A percentile compares a stretch with the other conserved stretches of the same genome.
phyloP scores from a whole-genome alignment of 2,888 invertebrate species.

The Eristalis intricaria region DNA sequence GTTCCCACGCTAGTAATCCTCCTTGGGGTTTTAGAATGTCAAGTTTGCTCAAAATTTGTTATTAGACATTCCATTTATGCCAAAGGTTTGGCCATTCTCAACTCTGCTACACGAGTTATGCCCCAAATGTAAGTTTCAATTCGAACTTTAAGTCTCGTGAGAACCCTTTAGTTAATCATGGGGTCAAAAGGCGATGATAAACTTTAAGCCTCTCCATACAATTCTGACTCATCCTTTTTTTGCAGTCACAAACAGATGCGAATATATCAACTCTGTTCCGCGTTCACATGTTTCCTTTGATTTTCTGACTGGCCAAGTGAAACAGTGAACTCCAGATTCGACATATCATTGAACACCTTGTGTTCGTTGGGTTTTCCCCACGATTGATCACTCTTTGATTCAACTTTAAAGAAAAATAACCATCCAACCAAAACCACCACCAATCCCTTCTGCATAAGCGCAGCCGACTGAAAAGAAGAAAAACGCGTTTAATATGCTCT shows the following conservation, averaged over 20 bases:
- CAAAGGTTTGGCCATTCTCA: no score
- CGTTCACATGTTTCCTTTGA: not conserved
- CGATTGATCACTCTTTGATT: not conserved
- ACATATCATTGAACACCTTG: not conserved
- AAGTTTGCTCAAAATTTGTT: no score
- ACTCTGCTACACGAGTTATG: no score
- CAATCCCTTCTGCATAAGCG: not conserved
- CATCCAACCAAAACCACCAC: not conserved
- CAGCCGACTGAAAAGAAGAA: not conserved
- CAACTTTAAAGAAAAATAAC: not conserved
- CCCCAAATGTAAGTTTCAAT: not conserved
- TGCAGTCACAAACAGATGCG: not conserved
- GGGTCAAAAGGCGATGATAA: no score
- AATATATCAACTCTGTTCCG: not conserved
- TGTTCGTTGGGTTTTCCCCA: not conserved
- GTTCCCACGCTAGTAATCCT: no score
- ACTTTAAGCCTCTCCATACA: not conserved
- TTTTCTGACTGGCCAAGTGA: not conserved
- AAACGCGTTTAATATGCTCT: not conserved
- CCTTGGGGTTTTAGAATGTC: no score
- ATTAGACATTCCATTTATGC: no score
- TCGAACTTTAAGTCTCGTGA: no score
- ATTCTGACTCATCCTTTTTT: not conserved
- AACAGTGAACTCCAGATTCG: not conserved
- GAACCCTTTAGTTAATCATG: no score